Evolutionary conservation across 2,888 invertebrate genomes (phyloP).

Genomic region (Erebia ligea): DNA sequence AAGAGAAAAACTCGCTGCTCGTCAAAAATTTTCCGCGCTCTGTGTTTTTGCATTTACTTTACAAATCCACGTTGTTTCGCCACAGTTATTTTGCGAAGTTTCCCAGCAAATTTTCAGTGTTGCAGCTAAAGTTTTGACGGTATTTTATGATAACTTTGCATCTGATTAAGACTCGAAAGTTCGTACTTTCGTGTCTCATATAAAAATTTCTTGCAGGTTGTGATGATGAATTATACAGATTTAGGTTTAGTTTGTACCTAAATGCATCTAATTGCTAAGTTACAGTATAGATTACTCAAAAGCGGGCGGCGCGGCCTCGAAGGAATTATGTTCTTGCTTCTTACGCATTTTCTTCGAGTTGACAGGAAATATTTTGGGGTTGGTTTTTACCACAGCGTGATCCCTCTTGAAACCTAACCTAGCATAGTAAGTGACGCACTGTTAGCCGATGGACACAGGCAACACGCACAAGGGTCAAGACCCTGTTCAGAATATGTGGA

Average conservation of each 20-base stretch:
- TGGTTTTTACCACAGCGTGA: too few relatives aligned
- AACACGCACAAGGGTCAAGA: too few relatives aligned
- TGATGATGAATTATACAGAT: constrained; percentile 12
- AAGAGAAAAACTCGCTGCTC: constrained; percentile 19
- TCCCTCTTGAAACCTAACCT: too few relatives aligned
- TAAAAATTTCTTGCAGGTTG: constrained; percentile 27
- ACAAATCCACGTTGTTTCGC: constrained; percentile 30
- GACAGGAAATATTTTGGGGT: too few relatives aligned
- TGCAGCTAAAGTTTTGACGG: constrained; percentile 63
- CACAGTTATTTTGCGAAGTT: constrained; percentile 37
- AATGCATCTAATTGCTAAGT: too few relatives aligned
- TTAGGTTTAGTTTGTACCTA: not conserved
- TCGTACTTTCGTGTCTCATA: constrained; percentile 47
- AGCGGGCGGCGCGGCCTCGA: too few relatives aligned
- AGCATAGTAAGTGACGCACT: too few relatives aligned
- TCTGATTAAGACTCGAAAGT: constrained; percentile 66
- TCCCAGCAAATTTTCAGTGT: constrained; percentile 34
- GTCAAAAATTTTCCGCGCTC: constrained; percentile 19
- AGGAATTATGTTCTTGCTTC: too few relatives aligned
- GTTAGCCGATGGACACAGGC: too few relatives aligned
- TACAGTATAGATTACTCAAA: too few relatives aligned
- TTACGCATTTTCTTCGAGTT: too few relatives aligned
- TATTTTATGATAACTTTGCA: constrained; percentile 68
- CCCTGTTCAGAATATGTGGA: too few relatives aligned
- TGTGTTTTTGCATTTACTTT: constrained; percentile 41